Evolutionary conservation across 2,888 invertebrate genomes (phyloP), one percentile per base, ranked within the genome.

Genomic region (Anorthoa munda): DNA sequence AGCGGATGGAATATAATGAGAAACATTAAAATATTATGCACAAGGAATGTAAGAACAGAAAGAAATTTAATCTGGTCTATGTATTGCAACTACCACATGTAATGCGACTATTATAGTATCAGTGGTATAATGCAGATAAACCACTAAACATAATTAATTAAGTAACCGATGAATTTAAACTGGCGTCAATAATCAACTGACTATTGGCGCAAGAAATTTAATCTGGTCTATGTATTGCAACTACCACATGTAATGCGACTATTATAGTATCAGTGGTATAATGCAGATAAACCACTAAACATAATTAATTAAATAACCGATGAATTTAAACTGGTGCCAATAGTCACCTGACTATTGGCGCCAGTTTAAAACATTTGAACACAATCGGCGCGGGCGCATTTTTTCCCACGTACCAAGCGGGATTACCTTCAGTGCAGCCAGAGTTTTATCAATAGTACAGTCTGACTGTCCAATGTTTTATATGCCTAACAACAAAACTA

Each of bases 261-360:
- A 3, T 48, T 70, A 71, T 17, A 79, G 15, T 21, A 74, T 7
- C n/a, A 51, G 23, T 23, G 31, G 58, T 58, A 58, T n/a, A 39
- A 56, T 50, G 81, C 81, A 84, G 59, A 81, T 84, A 81, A 81
- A 1, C 15, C 76, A 81, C 68, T 50, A 63, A 53, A 67, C 48
- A 67, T 55, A 21, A 45, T 39, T 45, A 0, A 21, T n/a, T 11
- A 31, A 26, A 15, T 45, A 15, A 17, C 39, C n/a, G n/a, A 39
- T 39, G 5, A 31, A 12, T n/a, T n/a, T n/a, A n/a, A n/a, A n/a
- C n/a, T n/a, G n/a, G n/a, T n/a, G n/a, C n/a, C n/a, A n/a, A n/a
- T n/a, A n/a, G 26, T 26, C 26, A 26, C 2, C 4, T 26, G 26
- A 26, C 26, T 26, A 39, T 39, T 9, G 2, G 13, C 13, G 23